Evolutionary conservation across 2,888 invertebrate genomes (phyloP).

Genomic region (Melinaea marsaeus): DNA sequence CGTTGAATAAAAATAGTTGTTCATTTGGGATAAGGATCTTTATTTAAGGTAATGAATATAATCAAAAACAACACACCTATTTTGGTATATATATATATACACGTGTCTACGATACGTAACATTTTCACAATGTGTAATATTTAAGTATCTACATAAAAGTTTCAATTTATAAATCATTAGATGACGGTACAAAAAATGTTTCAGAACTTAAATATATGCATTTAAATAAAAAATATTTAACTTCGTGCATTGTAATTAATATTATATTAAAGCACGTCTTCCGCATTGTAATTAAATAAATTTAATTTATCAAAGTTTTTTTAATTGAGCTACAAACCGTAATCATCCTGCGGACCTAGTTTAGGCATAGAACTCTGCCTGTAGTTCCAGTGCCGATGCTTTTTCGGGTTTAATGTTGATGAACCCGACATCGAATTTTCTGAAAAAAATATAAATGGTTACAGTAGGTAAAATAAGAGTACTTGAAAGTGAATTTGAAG

Average conservation of each 20-base stretch:
- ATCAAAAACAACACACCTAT: not conserved
- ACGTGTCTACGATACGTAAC: too few relatives aligned
- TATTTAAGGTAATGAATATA: too few relatives aligned
- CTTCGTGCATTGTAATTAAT: too few relatives aligned
- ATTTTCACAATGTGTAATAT: too few relatives aligned
- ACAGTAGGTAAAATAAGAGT: not conserved
- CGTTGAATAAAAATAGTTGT: too few relatives aligned
- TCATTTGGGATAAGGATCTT: too few relatives aligned
- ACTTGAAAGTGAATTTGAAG: not conserved
- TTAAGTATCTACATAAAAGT: too few relatives aligned
- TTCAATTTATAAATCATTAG: too few relatives aligned
- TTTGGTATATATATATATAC: too few relatives aligned
- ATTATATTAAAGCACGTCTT: not conserved
- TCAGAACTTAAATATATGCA: too few relatives aligned
- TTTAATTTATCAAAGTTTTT: not conserved
- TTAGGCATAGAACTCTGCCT: slow-evolving; percentile 76
- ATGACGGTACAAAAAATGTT: too few relatives aligned
- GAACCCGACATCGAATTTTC: slow-evolving; percentile 72
- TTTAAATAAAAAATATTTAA: too few relatives aligned
- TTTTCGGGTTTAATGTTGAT: slow-evolving; percentile 70
- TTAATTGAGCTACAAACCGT: slow-evolving; percentile 49
- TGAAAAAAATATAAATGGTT: slow-evolving; percentile 43
- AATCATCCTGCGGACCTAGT: slow-evolving; percentile 68
- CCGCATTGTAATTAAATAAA: not conserved
- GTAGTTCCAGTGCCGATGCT: slow-evolving; percentile 67